Percentiles rank a stretch among this genome's conserved stretches.
Evolutionary conservation across 2,888 invertebrate species (phyloP).

Genomic region (Trachelus stipa): DNA sequence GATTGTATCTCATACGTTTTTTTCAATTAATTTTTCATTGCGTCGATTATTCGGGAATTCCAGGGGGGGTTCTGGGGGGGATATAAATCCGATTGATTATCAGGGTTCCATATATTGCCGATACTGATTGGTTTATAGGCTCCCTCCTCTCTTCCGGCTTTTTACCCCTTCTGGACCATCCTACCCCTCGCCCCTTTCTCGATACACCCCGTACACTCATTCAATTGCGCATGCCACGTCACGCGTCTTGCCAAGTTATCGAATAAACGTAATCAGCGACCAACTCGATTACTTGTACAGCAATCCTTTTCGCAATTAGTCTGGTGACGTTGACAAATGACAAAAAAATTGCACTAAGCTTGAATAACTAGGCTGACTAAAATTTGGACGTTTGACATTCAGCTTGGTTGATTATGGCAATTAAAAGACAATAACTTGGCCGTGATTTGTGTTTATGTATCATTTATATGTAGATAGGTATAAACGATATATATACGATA

Average conservation of each 20-base stretch:
- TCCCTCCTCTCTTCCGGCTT: background rate
- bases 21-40: no score
- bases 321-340: background rate
- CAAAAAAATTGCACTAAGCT: background rate
- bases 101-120: conserved; percentile 27
- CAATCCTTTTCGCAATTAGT: background rate
- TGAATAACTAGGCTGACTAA: background rate
- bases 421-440: background rate
- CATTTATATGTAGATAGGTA: no score
- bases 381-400: background rate
- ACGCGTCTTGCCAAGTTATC: conserved; percentile 44
- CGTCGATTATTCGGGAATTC: background rate
- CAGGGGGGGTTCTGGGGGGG: background rate
- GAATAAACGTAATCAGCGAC: conserved; percentile 33
- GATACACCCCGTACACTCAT: conserved; percentile 18
- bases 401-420: background rate
- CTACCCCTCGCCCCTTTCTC: conserved; percentile 12
- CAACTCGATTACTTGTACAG: conserved; percentile 40
- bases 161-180: conserved; percentile 18
- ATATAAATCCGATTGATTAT: conserved; percentile 29
- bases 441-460: background rate
- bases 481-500: no score
- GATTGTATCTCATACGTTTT: background rate
- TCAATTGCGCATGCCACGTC: conserved; percentile 30
- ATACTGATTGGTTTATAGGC: conserved; percentile 41